These are phyloP conservation scores for Dromas ardeola DNA, from an alignment of 2,113 vertebrate species.

Conservation along the genomic window DNA sequence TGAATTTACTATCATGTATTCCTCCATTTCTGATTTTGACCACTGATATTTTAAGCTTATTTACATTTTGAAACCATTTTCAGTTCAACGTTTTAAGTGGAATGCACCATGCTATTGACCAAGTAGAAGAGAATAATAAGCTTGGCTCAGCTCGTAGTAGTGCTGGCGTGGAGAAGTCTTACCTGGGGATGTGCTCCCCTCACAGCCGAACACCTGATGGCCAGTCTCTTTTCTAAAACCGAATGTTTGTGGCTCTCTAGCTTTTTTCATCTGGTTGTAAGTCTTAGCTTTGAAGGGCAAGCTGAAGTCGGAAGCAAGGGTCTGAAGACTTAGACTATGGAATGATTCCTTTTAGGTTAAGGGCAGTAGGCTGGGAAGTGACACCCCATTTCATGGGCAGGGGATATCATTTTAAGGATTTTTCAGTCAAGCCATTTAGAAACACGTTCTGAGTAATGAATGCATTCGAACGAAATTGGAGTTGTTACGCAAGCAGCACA, in stretches of 20 bases:
- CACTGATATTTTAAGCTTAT: background rate
- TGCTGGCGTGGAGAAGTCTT: background rate
- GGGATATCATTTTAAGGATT: background rate
- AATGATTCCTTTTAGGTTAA: background rate
- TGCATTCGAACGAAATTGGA: background rate
- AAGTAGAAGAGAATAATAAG: background rate
- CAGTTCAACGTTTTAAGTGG: background rate
- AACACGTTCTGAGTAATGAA: background rate
- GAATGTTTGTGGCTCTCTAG: background rate
- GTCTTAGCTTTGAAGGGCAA: background rate
- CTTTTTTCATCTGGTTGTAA: background rate
- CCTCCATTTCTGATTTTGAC: background rate
- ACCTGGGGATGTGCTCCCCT: background rate
- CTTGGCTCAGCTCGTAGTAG: background rate
- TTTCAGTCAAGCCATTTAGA: background rate
- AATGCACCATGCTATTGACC: background rate
- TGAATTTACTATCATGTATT: background rate
- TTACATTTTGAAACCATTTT: background rate
- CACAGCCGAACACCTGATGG: background rate
- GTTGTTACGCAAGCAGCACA: background rate
- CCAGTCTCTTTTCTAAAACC: background rate
- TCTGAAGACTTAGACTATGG: fast-evolving
- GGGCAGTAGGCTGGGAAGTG: background rate
- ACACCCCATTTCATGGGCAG: background rate
- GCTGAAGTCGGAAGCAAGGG: background rate